Base-by-base conservation (phyloP, 2,797 vertebrate species). In the Acropternis orthonyx region DNA sequence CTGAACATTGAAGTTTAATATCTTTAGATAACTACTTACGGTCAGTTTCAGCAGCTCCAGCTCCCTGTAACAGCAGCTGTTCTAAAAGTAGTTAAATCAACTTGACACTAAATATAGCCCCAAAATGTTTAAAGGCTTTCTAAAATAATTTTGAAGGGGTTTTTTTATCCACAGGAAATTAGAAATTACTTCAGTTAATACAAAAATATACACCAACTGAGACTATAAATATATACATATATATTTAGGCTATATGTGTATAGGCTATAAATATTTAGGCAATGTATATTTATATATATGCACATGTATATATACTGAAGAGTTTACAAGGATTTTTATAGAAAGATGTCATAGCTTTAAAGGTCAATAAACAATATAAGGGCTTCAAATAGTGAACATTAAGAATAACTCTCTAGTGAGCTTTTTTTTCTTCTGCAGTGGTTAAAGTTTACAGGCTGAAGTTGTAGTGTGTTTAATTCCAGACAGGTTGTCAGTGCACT, bases 111-210 rank as follows among this genome's bases (percentile, higher is more conserved):
- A 94, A 96, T 94, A 96, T 96, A 97, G 93, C 9, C 76, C 16
- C 9, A 39, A 88, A 95, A 88, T 87, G 32, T 94, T 95, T 94
- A 90, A 95, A 96, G 68, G 75, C 83, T 95, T 95, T 92, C 94
- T 90, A 95, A 96, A 96, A 94, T 95, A 94, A 95, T 95, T 96
- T 89, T 96, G 91, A 97, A 90, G 88, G 77, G 78, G 27, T 5
- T 94, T 96, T 96, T 96, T 96, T 94, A 90, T 88, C 61, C 94
- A 49, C 14, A 67, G 73, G 24, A 95, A 96, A 92, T 96, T 79
- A 95, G 85, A 97, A 90, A 96, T 96, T 96, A 96, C 94, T 94
- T 94, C 95, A 95, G 86, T 94, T 96, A 97, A 92, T 96, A 92
- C 12, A 54, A 96, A 97, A 96, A 94, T 96, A 96, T 84, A 67